These are phyloP conservation scores for Bugula neritina DNA, from an alignment of 2,888 invertebrate species.

Conservation along the genomic window DNA sequence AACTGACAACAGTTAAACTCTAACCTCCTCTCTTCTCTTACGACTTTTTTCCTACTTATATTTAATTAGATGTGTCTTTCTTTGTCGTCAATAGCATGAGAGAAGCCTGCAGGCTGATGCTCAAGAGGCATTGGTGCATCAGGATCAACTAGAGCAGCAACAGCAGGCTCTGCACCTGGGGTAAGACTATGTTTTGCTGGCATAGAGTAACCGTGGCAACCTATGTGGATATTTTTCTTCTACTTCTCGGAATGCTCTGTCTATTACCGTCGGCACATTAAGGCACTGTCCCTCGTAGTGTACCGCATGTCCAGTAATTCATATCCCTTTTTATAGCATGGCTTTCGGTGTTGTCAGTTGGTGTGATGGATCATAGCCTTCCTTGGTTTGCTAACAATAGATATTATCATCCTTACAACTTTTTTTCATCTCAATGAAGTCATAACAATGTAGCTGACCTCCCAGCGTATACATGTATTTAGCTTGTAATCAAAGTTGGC, in stretches of 20 bases:
- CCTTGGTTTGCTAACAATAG: not conserved
- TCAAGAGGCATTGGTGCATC: not conserved
- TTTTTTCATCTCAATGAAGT: too few relatives aligned
- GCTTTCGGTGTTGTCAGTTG: not conserved
- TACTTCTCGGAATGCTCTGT: too few relatives aligned
- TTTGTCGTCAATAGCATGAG: constrained; percentile 15
- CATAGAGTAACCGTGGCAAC: too few relatives aligned
- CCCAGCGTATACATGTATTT: too few relatives aligned
- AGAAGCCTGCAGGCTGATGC: constrained; percentile 19
- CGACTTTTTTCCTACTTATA: not conserved
- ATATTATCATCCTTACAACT: too few relatives aligned
- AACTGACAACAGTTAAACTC: not conserved
- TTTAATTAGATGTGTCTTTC: not conserved
- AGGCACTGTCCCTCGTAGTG: too few relatives aligned
- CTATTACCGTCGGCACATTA: too few relatives aligned
- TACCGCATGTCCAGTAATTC: too few relatives aligned
- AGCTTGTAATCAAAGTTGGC: too few relatives aligned
- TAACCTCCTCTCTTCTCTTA: not conserved
- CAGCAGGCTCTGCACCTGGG: constrained; percentile 15
- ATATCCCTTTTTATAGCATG: too few relatives aligned
- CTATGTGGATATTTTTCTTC: too few relatives aligned
- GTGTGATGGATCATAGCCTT: not conserved
- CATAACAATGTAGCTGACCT: too few relatives aligned
- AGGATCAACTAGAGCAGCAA: not conserved
- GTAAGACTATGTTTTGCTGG: not conserved